Conservation (phyloP, 2,797 vertebrate species). For the Myripristis jacobus region DNA sequence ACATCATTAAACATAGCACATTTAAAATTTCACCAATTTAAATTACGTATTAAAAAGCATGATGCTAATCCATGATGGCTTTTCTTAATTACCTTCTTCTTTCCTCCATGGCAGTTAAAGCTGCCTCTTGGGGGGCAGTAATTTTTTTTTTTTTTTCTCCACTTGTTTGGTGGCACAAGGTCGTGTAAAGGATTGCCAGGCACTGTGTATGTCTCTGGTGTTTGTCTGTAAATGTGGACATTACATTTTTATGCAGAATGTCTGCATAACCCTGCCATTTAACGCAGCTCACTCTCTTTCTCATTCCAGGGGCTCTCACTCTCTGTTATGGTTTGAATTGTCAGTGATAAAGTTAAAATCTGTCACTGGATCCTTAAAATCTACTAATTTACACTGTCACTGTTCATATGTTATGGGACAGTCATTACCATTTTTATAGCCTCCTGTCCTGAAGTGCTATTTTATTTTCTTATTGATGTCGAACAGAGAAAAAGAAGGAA, state of each 20-base stretch:
- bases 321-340: constrained; percentile 13
- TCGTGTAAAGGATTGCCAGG: neutral
- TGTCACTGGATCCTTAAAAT: constrained; percentile 28
- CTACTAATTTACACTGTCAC: constrained; percentile 15
- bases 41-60: neutral
- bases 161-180: neutral
- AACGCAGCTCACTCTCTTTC: constrained; percentile 4
- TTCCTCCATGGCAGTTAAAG: constrained; percentile 11
- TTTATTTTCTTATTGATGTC: constrained; percentile 39
- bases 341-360: constrained; percentile 23
- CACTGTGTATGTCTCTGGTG: neutral
- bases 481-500: constrained; percentile 23
- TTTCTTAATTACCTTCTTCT: constrained; percentile 1
- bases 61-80: neutral
- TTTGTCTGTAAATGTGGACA: constrained; percentile 15
- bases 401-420: constrained; percentile 31
- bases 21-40: too few species aligned
- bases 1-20: neutral
- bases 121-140: neutral
- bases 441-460: constrained; percentile 23
- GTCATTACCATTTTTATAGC: constrained; percentile 33
- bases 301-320: constrained; percentile 4
- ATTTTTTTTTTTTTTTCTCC: neutral
- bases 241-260: constrained; percentile 4
- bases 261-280: constrained; percentile 13